These are phyloP conservation scores for Anastrepha obliqua DNA, from an alignment of 1,140 invertebrate species.

Conservation along the genomic window DNA sequence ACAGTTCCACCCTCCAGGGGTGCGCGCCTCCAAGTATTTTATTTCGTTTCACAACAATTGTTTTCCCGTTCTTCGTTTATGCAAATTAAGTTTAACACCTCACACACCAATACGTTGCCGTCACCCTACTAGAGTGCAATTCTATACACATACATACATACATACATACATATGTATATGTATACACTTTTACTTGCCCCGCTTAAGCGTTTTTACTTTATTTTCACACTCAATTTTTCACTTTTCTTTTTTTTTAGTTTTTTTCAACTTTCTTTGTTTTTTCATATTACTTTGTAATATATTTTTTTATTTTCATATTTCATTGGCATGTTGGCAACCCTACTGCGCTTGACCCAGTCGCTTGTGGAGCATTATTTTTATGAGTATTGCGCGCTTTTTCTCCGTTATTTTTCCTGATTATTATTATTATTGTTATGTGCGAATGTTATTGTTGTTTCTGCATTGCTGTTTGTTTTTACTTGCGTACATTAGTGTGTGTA, in stretches of 20 bases:
- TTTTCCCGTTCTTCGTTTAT: slow-evolving; percentile 12
- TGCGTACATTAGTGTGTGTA: background rate
- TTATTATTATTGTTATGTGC: slow-evolving; percentile 35
- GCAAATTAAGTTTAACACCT: slow-evolving; percentile 51
- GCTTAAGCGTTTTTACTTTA: background rate
- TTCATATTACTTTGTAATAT: background rate
- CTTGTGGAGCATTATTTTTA: background rate
- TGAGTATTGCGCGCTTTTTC: slow-evolving; percentile 1
- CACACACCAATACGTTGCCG: background rate
- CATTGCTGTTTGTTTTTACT: background rate
- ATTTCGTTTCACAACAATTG: slow-evolving; percentile 37
- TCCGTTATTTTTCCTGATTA: slow-evolving; percentile 20
- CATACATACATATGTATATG: background rate
- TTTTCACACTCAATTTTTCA: background rate
- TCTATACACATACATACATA: background rate
- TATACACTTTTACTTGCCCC: background rate
- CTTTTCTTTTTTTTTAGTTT: background rate
- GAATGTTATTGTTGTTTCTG: slow-evolving; percentile 7
- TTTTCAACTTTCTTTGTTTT: background rate
- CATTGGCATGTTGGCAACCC: slow-evolving; percentile 11
- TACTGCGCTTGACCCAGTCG: slow-evolving; percentile 29
- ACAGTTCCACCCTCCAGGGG: background rate
- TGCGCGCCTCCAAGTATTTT: background rate
- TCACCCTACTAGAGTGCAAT: background rate
- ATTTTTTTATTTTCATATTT: background rate